Percentiles rank a stretch among this genome's conserved stretches.
Conservation (phyloP, 2,888 invertebrate species). For the Quadriops clusia region DNA sequence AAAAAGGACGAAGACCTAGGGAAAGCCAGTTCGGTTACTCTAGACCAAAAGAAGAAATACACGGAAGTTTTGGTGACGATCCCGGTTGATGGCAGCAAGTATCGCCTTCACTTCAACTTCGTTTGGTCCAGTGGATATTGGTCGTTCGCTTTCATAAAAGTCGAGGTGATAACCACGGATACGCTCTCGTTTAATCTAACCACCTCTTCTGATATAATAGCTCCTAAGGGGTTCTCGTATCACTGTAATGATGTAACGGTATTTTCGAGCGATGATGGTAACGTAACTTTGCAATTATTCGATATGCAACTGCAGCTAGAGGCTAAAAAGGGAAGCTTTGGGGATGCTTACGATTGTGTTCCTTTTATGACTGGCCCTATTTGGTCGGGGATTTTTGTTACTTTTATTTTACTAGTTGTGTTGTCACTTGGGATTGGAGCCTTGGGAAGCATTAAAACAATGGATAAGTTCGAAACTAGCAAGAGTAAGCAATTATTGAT, state of each 20-base stretch:
- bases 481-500: conserved; percentile 64
- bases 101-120: too few relatives aligned
- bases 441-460: conserved; percentile 62
- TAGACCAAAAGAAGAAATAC: too few relatives aligned
- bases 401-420: conserved; percentile 48
- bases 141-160: too few relatives aligned
- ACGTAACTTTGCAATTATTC: conserved; percentile 27
- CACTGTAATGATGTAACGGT: conserved; percentile 31
- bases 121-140: too few relatives aligned
- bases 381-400: conserved; percentile 59
- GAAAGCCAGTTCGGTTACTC: too few relatives aligned
- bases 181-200: too few relatives aligned
- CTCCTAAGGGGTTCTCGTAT: conserved; percentile 37
- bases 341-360: conserved; percentile 55
- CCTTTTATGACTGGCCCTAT: conserved; percentile 65
- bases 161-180: too few relatives aligned
- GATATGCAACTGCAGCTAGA: conserved; percentile 39
- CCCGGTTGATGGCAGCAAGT: too few relatives aligned
- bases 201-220: too few relatives aligned
- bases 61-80: too few relatives aligned
- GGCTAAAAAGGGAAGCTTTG: conserved; percentile 35
- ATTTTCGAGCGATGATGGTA: conserved; percentile 27
- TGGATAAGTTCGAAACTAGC: conserved; percentile 74
- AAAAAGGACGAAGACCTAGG: too few relatives aligned
- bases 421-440: conserved; percentile 54